These are phyloP conservation scores for Mustela lutreola DNA, from an alignment of 2,113 vertebrate genomes.

Conservation along the genomic window DNA sequence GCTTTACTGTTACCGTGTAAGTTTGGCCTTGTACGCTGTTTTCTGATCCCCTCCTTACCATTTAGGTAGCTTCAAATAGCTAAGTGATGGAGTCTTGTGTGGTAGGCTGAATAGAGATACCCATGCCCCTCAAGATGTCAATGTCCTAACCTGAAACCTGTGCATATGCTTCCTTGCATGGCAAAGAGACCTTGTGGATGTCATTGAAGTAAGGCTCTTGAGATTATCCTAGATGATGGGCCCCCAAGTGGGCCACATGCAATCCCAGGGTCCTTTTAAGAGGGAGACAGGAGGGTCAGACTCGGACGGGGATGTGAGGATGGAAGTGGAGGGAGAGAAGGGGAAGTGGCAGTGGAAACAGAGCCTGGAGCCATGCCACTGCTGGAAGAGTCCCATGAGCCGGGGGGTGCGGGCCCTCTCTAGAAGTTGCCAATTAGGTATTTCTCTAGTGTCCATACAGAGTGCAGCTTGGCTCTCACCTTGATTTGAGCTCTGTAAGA, in stretches of 20 bases:
- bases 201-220: neutral
- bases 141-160: neutral
- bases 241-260: too few species aligned
- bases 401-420: neutral
- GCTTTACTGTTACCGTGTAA: neutral
- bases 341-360: neutral
- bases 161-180: neutral
- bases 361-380: neutral
- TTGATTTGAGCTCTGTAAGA: neutral
- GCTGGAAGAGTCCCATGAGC: neutral
- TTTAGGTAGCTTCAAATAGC: neutral
- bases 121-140: neutral
- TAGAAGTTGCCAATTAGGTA: neutral
- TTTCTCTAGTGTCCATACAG: neutral
- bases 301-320: neutral
- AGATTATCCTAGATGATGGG: neutral
- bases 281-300: neutral
- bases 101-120: neutral
- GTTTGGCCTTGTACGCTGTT: neutral
- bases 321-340: neutral
- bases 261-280: neutral
- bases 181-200: neutral
- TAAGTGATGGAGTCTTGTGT: neutral
- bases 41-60: neutral
- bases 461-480: neutral